Base-by-base conservation (phyloP, 2,888 invertebrate species). In the Clusia tigrina region DNA sequence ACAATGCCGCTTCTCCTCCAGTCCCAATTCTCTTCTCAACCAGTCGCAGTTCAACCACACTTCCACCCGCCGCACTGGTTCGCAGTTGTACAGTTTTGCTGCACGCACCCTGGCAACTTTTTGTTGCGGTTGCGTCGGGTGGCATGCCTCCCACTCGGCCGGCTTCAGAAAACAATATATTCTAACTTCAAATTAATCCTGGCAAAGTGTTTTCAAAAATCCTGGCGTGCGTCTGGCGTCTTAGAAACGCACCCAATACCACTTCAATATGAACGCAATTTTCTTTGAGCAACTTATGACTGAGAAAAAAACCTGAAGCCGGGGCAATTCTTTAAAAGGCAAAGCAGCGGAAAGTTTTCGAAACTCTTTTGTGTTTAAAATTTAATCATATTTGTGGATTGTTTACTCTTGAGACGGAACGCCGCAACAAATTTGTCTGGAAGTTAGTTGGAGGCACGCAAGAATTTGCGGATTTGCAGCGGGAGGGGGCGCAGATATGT, bases 211-310 rank as follows among this genome's bases (percentile, higher is more conserved):
- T 54, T 62, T 63, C 48, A 48, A 63, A 55, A 63, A 26, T 58
- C 62, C 54, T 63, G 58, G 54, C 62, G 62, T 63, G 48, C 48
- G 62, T 58, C 62, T 63, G 62, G 58, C 58, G 58, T 63, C 62
- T 63, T 63, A 58, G 62, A 63, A 63, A 58, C 62, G 18, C 22
- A 12, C 18, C 20, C 48, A 6, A 17, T 10, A 42, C 12, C 42
- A 15, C n/a, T 10, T n/a, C 42, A 3, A 10, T 15, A n/a, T 15
- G 10, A 3, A 3, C 9, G 42, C 15, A 5, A n/a, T 42, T 42
- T 42, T 42, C 15, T 17, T 42, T 42, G 15, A 42, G n/a, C 42
- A 42, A 42, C n/a, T 42, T 42, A n/a, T 42, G 42, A n/a, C n/a
- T n/a, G n/a, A n/a, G n/a, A n/a, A 15, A 42, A 42, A 32, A 32